A percentile compares a stretch with the other conserved stretches of the same genome.
These are phyloP conservation scores for Cyanistes caeruleus DNA, from an alignment of 2,113 vertebrate species.

Conservation along the genomic window DNA sequence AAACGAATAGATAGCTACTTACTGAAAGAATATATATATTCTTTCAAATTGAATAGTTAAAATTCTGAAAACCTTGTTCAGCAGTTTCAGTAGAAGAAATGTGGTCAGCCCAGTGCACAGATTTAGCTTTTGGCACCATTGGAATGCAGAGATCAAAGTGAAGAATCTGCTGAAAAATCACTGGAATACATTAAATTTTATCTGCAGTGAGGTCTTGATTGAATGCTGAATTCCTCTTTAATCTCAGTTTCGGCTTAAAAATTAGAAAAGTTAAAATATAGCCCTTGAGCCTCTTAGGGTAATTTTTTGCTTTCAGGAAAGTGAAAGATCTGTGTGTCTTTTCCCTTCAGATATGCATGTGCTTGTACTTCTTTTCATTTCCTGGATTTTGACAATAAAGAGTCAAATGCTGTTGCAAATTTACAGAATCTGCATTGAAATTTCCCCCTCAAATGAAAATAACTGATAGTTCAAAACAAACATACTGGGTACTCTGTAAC, in stretches of 20 bases:
- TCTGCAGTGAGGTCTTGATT: background rate
- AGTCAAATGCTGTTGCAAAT: background rate
- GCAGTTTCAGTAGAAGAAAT: background rate
- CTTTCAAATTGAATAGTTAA: background rate
- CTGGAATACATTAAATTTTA: background rate
- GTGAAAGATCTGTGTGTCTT: background rate
- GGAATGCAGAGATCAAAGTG: background rate
- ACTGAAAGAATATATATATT: background rate
- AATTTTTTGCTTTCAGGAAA: background rate
- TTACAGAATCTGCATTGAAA: background rate
- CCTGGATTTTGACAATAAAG: background rate
- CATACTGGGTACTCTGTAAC: background rate
- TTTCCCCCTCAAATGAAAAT: background rate
- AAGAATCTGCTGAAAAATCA: background rate
- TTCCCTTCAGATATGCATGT: background rate
- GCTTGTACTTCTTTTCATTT: background rate
- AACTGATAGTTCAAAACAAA: background rate
- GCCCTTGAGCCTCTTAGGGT: background rate
- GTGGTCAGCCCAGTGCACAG: background rate
- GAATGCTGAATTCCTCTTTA: background rate
- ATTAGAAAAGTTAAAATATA: background rate
- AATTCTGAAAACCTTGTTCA: background rate
- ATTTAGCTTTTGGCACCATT: background rate
- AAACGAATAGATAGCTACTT: background rate
- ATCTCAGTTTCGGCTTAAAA: background rate